phyloP scores from a whole-genome alignment of 2,888 invertebrate species.

The Maniola hyperantus region DNA sequence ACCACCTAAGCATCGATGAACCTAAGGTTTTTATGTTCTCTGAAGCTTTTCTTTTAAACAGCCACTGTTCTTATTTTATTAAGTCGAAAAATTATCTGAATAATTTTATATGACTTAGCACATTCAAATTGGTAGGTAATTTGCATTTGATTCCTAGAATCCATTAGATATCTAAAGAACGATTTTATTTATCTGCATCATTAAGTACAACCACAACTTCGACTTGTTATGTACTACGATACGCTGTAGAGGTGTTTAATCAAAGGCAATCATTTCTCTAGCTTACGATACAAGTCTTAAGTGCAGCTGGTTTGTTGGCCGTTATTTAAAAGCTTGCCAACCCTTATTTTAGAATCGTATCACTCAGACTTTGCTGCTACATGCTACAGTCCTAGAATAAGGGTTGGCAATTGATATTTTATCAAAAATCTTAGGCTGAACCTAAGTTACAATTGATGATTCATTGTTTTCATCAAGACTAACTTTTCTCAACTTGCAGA shows the following conservation, averaged over 20 bases:
- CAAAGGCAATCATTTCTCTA: conserved; percentile 22
- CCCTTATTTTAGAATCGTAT: no score
- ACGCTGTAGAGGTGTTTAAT: conserved; percentile 13
- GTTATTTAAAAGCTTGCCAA: conserved; percentile 7
- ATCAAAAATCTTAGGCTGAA: no score
- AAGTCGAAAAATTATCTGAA: no score
- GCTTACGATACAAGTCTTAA: conserved; percentile 15
- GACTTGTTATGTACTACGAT: conserved; percentile 10
- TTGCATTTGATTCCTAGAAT: not conserved
- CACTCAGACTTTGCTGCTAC: no score
- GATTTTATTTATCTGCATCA: conserved; percentile 6
- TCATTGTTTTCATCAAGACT: no score
- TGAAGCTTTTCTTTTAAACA: no score
- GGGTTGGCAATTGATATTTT: not conserved
- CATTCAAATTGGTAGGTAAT: not conserved
- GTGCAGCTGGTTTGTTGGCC: conserved; percentile 8
- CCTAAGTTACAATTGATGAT: no score
- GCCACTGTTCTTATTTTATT: no score
- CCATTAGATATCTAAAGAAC: conserved; percentile 7
- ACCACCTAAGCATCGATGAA: no score
- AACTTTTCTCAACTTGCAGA: no score
- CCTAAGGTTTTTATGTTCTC: no score
- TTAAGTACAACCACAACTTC: conserved; percentile 7
- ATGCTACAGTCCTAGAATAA: not conserved
- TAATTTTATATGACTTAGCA: no score